Evolutionary conservation across 2,888 invertebrate genomes (phyloP).

Genomic region (Stegophylla sp.): DNA sequence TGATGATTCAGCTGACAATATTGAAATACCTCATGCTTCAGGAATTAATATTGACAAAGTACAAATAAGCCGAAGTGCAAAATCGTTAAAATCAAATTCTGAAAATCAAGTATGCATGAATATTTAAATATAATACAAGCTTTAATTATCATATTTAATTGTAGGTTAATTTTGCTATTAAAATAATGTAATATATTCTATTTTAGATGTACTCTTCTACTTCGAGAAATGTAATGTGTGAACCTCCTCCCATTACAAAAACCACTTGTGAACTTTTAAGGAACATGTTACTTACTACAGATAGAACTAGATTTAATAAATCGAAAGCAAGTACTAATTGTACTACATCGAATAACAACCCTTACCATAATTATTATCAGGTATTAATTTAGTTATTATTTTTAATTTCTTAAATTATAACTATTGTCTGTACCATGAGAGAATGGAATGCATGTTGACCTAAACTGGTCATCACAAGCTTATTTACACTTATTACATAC

Average conservation of each 20-base stretch:
- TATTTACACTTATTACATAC: too few species aligned
- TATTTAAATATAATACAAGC: not conserved
- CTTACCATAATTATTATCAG: conserved; percentile 18
- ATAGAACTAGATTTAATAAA: conserved; percentile 28
- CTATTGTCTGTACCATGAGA: too few species aligned
- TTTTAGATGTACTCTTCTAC: conserved; percentile 23
- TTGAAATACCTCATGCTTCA: not conserved
- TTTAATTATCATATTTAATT: not conserved
- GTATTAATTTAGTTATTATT: conserved; percentile 4
- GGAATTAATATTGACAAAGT: not conserved
- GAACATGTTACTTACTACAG: conserved; percentile 39
- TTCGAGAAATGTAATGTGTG: not conserved
- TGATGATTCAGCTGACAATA: not conserved
- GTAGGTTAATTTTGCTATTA: too few species aligned
- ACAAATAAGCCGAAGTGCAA: not conserved
- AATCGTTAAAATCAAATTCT: conserved; percentile 2
- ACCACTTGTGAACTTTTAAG: conserved; percentile 39
- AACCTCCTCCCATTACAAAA: conserved; percentile 35
- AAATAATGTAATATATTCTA: not conserved
- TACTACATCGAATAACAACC: not conserved
- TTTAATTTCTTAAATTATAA: too few species aligned
- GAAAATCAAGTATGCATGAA: conserved; percentile 22
- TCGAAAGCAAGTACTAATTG: not conserved
- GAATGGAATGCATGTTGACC: too few species aligned
- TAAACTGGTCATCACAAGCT: too few species aligned